Evolutionary conservation across 2,888 invertebrate genomes (phyloP).

Genomic region (Caenorhabditis sp.): DNA sequence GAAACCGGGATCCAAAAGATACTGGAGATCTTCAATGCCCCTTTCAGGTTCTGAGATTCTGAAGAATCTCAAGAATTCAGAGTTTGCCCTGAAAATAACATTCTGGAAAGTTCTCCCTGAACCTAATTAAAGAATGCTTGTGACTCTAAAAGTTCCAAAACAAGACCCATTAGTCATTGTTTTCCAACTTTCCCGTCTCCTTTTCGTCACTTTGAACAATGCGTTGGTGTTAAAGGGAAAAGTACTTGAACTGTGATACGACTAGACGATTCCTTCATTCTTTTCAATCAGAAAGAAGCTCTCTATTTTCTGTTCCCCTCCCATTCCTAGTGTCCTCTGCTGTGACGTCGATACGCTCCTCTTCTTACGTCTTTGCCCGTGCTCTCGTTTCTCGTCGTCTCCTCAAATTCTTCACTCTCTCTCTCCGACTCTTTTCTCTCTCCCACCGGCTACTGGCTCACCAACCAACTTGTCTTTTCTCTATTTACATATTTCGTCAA

Average conservation of each 20-base stretch:
- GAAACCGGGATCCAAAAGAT: no score
- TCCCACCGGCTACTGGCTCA: slow-evolving; percentile 8
- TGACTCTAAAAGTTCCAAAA: not conserved
- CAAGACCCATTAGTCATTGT: slow-evolving; percentile 19
- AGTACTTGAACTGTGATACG: slow-evolving; percentile 56
- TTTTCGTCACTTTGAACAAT: slow-evolving; percentile 23
- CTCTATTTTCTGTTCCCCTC: not conserved
- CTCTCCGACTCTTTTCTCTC: slow-evolving; percentile 13
- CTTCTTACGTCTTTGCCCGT: slow-evolving; percentile 57
- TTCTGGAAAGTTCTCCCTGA: not conserved
- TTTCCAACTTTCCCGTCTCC: not conserved
- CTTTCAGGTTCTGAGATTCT: no score
- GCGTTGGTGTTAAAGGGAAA: slow-evolving; percentile 32
- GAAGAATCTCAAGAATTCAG: no score
- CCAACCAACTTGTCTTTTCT: slow-evolving; percentile 22
- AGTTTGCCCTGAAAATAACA: not conserved
- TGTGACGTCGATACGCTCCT: slow-evolving; percentile 52
- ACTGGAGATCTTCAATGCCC: no score
- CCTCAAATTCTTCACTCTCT: not conserved
- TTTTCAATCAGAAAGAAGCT: slow-evolving; percentile 40
- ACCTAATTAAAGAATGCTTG: not conserved
- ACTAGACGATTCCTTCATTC: not conserved
- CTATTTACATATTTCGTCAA: slow-evolving; percentile 63
- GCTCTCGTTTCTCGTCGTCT: slow-evolving; percentile 40
- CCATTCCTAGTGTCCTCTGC: slow-evolving; percentile 28